Evolutionary conservation across 2,113 vertebrate species (phyloP).

Genomic region (Pyrgilauda ruficollis): DNA sequence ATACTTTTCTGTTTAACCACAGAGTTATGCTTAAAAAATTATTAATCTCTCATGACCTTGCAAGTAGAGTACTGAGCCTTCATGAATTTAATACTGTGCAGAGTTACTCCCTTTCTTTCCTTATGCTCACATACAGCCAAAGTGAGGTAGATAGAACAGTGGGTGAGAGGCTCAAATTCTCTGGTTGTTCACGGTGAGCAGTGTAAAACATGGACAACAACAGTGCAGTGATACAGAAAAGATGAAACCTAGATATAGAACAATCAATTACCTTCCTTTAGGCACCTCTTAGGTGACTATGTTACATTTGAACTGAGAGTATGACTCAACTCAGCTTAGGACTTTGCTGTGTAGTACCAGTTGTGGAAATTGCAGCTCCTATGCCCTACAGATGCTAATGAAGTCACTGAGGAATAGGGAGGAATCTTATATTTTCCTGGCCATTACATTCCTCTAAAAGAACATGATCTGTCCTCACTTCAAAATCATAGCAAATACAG

Average conservation of each 20-base stretch:
- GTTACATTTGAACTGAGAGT: not conserved
- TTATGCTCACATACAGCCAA: not conserved
- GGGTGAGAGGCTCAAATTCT: not conserved
- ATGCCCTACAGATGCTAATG: not conserved
- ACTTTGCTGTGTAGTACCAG: not conserved
- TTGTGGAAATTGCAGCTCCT: not conserved
- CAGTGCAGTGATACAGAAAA: not conserved
- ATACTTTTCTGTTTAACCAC: not conserved
- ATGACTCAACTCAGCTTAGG: not conserved
- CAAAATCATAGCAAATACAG: not conserved
- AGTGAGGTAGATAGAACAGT: not conserved
- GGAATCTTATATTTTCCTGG: not conserved
- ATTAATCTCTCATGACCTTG: not conserved
- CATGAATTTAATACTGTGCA: not conserved
- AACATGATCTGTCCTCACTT: not conserved
- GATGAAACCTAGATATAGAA: not conserved
- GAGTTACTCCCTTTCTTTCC: not conserved
- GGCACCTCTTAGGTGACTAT: not conserved
- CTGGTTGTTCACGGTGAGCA: not conserved
- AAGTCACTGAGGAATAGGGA: not conserved
- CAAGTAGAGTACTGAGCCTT: not conserved
- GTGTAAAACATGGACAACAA: rapidly evolving
- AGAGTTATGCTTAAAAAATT: not conserved
- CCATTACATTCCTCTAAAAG: not conserved
- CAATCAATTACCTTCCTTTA: not conserved